Evolutionary conservation across 2,113 vertebrate species (phyloP), one percentile per base, ranked within the genome.

Genomic region (Rostratula benghalensis): DNA sequence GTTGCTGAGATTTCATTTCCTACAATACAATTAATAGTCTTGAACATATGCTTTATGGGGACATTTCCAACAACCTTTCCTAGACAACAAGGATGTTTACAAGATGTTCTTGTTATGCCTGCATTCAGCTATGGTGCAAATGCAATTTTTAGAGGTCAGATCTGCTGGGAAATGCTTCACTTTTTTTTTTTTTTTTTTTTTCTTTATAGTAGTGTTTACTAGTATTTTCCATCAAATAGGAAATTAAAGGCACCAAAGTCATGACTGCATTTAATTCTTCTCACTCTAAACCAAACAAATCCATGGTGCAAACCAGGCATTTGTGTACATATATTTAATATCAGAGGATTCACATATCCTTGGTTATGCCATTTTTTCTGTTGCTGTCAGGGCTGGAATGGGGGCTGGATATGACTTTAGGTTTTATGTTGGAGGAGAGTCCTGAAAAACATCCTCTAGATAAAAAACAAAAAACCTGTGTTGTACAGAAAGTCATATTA

Each of bases 31-130:
- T 90, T 91, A 94, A 92, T 68, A 93, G 94, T 19, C 51, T 78
- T n/a, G 51, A 96, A 48, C 93, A 95, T 88, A 78, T 86, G 85
- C 43, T 92, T 92, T 68, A 92, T 92, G 88, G 75, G 59, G 78
- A 83, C 71, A n/a, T 86, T 94, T 80, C 59, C 88, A 92, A n/a
- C 50, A 79, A 68, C 60, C 68, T 92, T 61, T 93, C 33, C 63
- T 83, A 22, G 59, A 17, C 57, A 88, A 75, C 27, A 43, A 25
- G 57, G 16, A 4, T 74, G 51, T 83, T 86, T 75, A 77, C 59
- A 90, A 93, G 79, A 67, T 45, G 60, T 59, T 83, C 53, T 63
- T 12, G 10, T 84, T 17, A 46, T 67, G 82, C 31, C 43, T 85
- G 46, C 0, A 0, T 56, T 91, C 57, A 88, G 59, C 46, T 77